Conservation (phyloP, 2,113 vertebrate genomes). For the Perognathus longimembris region DNA sequence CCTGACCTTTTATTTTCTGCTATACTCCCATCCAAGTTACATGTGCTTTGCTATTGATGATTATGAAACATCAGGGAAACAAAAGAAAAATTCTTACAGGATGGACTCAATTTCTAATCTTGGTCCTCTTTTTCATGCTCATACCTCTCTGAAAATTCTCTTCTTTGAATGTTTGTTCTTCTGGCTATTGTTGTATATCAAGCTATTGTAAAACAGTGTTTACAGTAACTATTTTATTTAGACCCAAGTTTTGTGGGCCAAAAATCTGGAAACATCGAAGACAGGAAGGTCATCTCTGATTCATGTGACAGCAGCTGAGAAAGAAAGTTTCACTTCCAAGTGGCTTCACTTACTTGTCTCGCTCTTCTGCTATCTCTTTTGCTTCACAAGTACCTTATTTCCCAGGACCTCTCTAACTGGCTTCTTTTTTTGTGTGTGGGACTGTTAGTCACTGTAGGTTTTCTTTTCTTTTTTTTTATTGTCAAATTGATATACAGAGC, state of each 20-base stretch:
- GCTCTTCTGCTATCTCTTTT: background rate
- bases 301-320: background rate
- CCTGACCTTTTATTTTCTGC: background rate
- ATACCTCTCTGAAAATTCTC: background rate
- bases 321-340: too few relatives aligned
- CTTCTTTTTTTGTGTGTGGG: too few relatives aligned
- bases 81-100: background rate
- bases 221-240: slow-evolving; percentile 20
- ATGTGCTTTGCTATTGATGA: background rate
- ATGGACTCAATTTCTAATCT: background rate
- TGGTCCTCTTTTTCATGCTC: background rate
- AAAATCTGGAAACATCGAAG: background rate
- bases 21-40: background rate
- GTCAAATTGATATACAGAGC: too few relatives aligned
- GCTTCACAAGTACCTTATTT: background rate
- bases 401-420: background rate
- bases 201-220: background rate
- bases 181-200: background rate
- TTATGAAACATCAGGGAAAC: background rate
- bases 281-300: background rate
- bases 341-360: background rate
- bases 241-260: slow-evolving; percentile 1
- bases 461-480: too few relatives aligned
- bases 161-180: background rate
- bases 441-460: too few relatives aligned